phyloP scores from a whole-genome alignment of 2,113 vertebrate genomes.

The Furnarius figulus region DNA sequence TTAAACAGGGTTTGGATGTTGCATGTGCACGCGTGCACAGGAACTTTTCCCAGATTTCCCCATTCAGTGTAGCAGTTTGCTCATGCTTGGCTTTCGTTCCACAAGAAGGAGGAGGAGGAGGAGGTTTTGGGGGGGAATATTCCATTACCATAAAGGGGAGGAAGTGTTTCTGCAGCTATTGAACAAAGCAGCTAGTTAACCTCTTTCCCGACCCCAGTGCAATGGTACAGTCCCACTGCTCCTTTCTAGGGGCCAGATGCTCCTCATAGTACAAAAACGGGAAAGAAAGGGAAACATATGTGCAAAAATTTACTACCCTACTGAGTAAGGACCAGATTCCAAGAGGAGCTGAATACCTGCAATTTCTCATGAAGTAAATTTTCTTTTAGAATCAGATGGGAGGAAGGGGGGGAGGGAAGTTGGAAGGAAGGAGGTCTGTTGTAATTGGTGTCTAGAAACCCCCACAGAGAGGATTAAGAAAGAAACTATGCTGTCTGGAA shows the following conservation, averaged over 20 bases:
- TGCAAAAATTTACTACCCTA: constrained; percentile 26
- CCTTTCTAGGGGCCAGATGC: constrained; percentile 42
- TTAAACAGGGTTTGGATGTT: neutral
- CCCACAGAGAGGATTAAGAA: constrained; percentile 49
- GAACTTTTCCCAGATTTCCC: constrained; percentile 25
- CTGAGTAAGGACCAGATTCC: neutral
- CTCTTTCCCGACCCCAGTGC: neutral
- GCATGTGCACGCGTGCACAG: neutral
- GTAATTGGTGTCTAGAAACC: constrained; percentile 23
- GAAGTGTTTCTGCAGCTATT: constrained; percentile 16
- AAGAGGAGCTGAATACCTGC: neutral
- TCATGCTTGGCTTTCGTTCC: constrained; percentile 43
- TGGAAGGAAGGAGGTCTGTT: neutral
- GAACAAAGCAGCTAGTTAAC: constrained; percentile 20
- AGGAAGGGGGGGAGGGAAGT: neutral
- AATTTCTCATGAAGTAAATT: neutral
- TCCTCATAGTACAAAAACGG: neutral
- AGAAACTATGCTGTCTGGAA: constrained; percentile 13
- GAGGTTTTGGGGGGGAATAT: constrained; percentile 15
- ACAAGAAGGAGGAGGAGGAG: neutral
- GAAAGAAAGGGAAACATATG: constrained; percentile 14
- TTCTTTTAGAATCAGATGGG: neutral
- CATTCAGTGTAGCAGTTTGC: constrained; percentile 1
- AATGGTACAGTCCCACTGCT: constrained; percentile 35
- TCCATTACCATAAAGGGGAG: constrained; percentile 49